Conservation (phyloP, 1,140 invertebrate genomes). For the Stenopsyche tienmushanensis region DNA sequence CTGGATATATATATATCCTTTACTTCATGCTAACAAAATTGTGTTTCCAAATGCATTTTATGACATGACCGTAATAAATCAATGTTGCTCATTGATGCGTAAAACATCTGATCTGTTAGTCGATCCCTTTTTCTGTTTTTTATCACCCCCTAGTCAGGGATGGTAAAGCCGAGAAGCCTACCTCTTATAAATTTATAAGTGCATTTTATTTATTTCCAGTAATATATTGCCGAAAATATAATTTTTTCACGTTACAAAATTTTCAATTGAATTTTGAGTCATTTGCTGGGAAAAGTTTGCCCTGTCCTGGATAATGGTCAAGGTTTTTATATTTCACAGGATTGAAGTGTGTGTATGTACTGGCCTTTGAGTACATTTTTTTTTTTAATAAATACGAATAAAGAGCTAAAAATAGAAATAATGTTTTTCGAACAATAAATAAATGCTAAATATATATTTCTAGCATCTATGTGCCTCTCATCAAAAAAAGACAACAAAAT, state of each 20-base stretch:
- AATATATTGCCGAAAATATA: background rate
- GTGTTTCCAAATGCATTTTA: too few species aligned
- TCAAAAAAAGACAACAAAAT: background rate
- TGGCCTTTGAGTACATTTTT: background rate
- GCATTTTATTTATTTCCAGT: background rate
- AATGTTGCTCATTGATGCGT: background rate
- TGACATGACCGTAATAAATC: background rate
- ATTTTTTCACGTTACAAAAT: background rate
- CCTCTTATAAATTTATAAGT: too few species aligned
- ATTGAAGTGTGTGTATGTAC: too few species aligned
- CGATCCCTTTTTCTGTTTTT: background rate
- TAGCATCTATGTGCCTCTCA: background rate
- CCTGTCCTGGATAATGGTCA: background rate
- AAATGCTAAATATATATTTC: background rate
- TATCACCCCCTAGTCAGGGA: background rate
- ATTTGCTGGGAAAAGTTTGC: background rate
- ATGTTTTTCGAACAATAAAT: background rate
- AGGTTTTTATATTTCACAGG: too few species aligned
- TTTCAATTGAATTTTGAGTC: background rate
- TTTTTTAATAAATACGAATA: background rate
- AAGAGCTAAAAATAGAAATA: background rate
- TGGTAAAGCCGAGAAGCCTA: too few species aligned
- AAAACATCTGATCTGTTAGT: background rate
- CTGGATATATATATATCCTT: too few species aligned
- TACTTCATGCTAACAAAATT: too few species aligned